Base-by-base conservation (phyloP, 2,888 invertebrate genomes). In the Idaea straminata region DNA sequence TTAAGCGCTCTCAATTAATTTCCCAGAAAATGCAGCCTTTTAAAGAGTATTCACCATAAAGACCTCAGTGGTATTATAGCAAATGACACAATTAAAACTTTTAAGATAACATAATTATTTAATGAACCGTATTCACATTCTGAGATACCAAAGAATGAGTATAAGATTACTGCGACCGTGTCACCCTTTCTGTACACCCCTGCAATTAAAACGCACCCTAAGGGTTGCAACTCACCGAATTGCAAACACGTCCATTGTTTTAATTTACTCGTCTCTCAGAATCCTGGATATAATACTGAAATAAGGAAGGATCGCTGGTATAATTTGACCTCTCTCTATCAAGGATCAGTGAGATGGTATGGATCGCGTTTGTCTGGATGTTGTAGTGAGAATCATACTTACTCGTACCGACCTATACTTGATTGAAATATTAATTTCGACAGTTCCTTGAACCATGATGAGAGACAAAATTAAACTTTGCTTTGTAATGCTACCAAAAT, bases 221-320 rank as follows among this genome's bases (percentile, higher is more conserved):
- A 91, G 90, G 91, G 91, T 88, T 91, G 91, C 91, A 91, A 78
- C 85, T 85, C 84, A 86, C 83, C 74, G 83, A 86, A 91, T 91
- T 91, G 86, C 89, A 88, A 88, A 88, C 91, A 91, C 91, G 90
- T 91, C 83, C 90, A 89, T 91, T 90, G 91, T 91, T 90, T 90
- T 90, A 91, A 91, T 91, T 86, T 87, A 82, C 87, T 86, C 80
- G 79, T 83, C 68, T 80, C 79, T 74, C 77, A 79, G 83, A 85
- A 86, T 83, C 83, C 83, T 79, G 85, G 85, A 79, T 84, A 84
- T 87, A 84, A 85, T 82, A 83, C 81, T 80, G 80, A 77, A 84
- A 83, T 78, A 80, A 83, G 78, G 76, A 76, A 83, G 78, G 76
- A 76, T 72, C 70, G 67, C 86, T 80, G 80, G 72, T 79, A 69